Base-by-base conservation (phyloP, 2,113 vertebrate species). In the Dicerorhinus sumatrensis region DNA sequence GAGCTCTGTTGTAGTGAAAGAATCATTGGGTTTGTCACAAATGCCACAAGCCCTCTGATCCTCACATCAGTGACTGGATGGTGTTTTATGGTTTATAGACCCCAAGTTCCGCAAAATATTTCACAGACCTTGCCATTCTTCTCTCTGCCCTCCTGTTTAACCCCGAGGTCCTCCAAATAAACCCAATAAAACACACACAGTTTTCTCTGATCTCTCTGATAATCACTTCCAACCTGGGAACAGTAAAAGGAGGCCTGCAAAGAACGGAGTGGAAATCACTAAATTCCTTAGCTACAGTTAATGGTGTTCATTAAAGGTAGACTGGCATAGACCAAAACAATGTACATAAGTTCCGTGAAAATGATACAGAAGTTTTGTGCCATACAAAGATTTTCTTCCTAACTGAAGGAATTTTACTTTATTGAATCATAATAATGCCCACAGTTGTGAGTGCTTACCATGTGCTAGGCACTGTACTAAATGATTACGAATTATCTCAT, bases 231-330 rank as follows among this genome's bases (percentile, higher is more conserved):
- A 73, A 29, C 36, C 48, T 56, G 31, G 89, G 10, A 20, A 12
- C 46, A 1, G 54, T 70, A 23, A 54, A 97, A 33, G 23, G 60
- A 63, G 72, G 54, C 39, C 79, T 70, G 25, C 27, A 62, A 39
- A 54, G 42, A 80, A 86, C 56, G 60, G 75, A 79, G 11, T 67
- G 54, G 63, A 90, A 63, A 87, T 87, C 36, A 51, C 39, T n/a
- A 46, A 42, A 33, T 63, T 39, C 36, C 18, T 87, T 60, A 63
- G 60, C n/a, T 65, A 0, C 0, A 46, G 54, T 72, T 77, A 31
- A 82, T 75, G 58, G 16, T 75, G 27, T 58, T 62, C 54, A 3
- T 79, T 92, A 88, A 56, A 51, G 79, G 62, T 42, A 27, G 10
- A 23, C 20, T 12, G 10, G 25, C n/a, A 29, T 18, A 13, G n/a